Base-by-base conservation (phyloP, 2,888 invertebrate species). In the Phymatocera aterrima region DNA sequence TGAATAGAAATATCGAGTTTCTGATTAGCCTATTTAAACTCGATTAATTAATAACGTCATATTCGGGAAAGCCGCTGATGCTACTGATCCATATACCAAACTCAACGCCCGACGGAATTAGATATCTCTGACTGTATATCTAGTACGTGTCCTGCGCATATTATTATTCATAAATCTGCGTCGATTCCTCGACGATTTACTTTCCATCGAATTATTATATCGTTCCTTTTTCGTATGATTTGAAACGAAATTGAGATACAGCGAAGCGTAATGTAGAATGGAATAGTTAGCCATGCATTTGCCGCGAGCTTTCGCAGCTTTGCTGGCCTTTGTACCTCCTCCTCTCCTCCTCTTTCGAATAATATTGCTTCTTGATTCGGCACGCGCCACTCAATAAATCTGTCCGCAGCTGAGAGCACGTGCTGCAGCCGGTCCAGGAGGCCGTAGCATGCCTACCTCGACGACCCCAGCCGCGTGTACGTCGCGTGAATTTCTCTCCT, bases 341-440 rank as follows among this genome's bases (percentile, higher is more conserved):
- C 34, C 15, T 34, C 2, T 64, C 5, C n/a, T 6, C 18, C 4
- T 37, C 4, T 37, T 8, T 21, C 21, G n/a, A 48, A 48, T 64
- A 68, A 72, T 68, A 54, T 72, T 54, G 78, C 83, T 84, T 84
- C 83, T 70, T 43, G 87, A 88, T 89, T 60, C 89, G 90, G 90
- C 90, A 90, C 90, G 90, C 89, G 90, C 90, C 90, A 87, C 87
- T 88, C 90, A 90, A 90, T 90, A 90, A 90, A 90, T 90, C 90
- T 90, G 90, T 90, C 89, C 87, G 89, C 90, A 90, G 90, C 90
- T 89, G 90, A n/a, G n/a, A 89, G 51, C 72, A 51, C 72, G 72
- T 72, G 72, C 72, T 72, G 72, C 72, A 72, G 48, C 72, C 72
- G 72, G 72, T 72, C 72, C 72, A 72, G 72, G 72, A 72, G 72